phyloP scores from a whole-genome alignment of 2,797 vertebrate species.

The Cuniculus paca region DNA sequence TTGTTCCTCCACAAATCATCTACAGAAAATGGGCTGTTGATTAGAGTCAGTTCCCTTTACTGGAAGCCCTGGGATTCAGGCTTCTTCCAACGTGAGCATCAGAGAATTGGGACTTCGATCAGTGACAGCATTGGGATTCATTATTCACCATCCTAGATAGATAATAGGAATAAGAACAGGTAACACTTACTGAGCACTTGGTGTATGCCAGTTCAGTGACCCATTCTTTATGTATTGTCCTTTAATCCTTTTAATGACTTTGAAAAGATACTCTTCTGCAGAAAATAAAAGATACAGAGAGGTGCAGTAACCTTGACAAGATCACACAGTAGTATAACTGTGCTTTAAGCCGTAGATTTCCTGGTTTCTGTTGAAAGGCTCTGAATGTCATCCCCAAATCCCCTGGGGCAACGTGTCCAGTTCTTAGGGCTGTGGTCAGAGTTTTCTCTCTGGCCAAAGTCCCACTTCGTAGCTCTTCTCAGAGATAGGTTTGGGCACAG shows the following conservation, averaged over 20 bases:
- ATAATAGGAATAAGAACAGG: background rate
- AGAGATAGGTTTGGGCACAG: background rate
- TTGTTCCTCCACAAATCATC: background rate
- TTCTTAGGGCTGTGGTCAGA: background rate
- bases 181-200: background rate
- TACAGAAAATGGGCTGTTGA: background rate
- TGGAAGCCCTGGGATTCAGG: background rate
- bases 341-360: background rate
- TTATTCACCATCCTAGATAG: background rate
- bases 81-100: background rate
- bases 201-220: background rate
- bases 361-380: background rate
- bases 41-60: background rate
- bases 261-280: background rate
- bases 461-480: background rate
- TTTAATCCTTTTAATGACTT: background rate
- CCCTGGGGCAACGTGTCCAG: accelerated
- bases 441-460: background rate
- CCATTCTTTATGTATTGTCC: background rate
- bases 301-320: background rate
- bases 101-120: background rate
- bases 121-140: too few species aligned
- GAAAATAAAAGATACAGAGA: background rate
- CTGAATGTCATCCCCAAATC: background rate
- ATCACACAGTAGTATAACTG: background rate